Percentiles rank a stretch among this genome's conserved stretches.
phyloP scores from a whole-genome alignment of 1,140 invertebrate species.

The Drosophila navojoa region DNA sequence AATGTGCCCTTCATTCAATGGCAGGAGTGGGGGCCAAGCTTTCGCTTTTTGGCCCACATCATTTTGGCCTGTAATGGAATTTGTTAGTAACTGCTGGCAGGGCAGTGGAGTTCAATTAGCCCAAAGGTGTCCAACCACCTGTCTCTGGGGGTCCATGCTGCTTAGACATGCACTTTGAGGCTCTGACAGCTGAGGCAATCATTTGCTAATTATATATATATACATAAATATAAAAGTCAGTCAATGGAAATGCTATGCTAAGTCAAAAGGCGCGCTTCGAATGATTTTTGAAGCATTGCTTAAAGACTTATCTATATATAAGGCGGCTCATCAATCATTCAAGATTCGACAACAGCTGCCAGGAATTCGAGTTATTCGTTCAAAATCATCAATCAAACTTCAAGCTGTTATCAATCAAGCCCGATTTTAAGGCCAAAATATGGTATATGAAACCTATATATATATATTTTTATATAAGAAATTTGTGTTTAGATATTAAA shows the following conservation, averaged over 20 bases:
- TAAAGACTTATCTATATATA: background rate
- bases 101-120: conserved; percentile 28
- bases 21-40: background rate
- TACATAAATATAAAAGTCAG: background rate
- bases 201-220: background rate
- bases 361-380: conserved; percentile 19
- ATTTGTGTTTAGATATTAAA: too few species aligned
- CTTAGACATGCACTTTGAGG: conserved; percentile 23
- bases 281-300: background rate
- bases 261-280: background rate
- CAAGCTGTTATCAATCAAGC: conserved; percentile 37
- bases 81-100: conserved; percentile 1
- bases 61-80: conserved; percentile 15
- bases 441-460: too few species aligned
- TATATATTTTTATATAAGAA: too few species aligned
- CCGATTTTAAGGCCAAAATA: background rate
- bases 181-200: background rate
- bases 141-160: background rate
- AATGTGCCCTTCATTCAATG: conserved; percentile 27
- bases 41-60: background rate
- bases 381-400: conserved; percentile 34
- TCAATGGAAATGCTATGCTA: too few species aligned
- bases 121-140: background rate
- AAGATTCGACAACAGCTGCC: conserved; percentile 14
- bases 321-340: conserved; percentile 31